Percentiles rank a stretch among this genome's conserved stretches.
These are phyloP conservation scores for Enteromius treurensis DNA, from an alignment of 2,797 vertebrate species.

Conservation along the genomic window DNA sequence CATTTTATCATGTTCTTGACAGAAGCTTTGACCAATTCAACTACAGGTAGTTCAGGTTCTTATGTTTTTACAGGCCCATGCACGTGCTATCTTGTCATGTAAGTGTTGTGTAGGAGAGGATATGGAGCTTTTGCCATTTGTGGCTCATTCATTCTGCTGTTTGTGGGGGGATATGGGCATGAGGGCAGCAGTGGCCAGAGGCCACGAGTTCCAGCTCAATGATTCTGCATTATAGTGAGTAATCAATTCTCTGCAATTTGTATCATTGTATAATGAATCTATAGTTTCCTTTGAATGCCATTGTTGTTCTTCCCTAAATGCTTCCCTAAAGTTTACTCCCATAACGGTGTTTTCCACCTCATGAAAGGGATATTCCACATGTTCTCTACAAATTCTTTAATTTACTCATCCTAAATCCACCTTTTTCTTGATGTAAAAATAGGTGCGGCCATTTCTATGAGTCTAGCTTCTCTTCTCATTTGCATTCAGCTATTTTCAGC, in stretches of 20 bases:
- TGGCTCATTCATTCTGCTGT: constrained; percentile 71
- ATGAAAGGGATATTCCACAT: neutral
- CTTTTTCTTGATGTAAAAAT: too few relatives aligned
- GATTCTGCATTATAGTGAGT: constrained; percentile 83
- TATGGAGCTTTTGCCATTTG: constrained; percentile 73
- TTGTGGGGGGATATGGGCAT: constrained; percentile 77
- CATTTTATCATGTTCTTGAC: neutral
- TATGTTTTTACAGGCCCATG: constrained; percentile 67
- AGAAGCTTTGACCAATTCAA: neutral
- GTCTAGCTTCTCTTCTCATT: too few relatives aligned
- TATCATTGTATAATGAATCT: constrained; percentile 42
- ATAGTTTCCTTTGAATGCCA: constrained; percentile 31
- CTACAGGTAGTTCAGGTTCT: neutral
- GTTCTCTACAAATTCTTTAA: neutral
- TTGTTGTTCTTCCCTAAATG: neutral
- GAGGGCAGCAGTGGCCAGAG: constrained; percentile 67
- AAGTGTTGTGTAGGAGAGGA: constrained; percentile 73
- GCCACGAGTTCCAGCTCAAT: constrained; percentile 78
- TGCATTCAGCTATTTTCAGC: too few relatives aligned
- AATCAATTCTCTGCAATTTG: neutral
- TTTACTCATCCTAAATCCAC: neutral
- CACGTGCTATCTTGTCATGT: constrained; percentile 73
- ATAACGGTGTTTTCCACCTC: constrained; percentile 55
- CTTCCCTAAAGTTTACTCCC: constrained; percentile 64
- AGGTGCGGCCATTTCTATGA: too few relatives aligned